These are phyloP conservation scores for Nasonovia ribisnigri DNA, from an alignment of 2,888 invertebrate genomes.

Conservation along the genomic window DNA sequence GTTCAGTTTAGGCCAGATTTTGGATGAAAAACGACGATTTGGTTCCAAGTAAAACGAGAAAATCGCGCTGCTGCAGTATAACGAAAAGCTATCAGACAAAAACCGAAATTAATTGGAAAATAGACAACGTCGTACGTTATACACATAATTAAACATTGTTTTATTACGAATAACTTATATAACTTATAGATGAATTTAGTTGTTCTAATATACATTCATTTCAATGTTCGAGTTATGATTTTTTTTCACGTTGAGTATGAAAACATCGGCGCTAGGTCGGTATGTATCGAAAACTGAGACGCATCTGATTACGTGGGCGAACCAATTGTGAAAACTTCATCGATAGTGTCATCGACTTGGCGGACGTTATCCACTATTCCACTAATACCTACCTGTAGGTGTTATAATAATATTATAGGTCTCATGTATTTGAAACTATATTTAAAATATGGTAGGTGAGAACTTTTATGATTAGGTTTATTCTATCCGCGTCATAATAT, in stretches of 20 bases:
- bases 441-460: too few relatives aligned
- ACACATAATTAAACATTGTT: not conserved
- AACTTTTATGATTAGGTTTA: not conserved
- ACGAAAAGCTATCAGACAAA: not conserved
- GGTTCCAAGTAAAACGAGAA: constrained; percentile 3
- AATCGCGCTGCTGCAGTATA: not conserved
- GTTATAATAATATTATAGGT: not conserved
- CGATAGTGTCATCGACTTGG: not conserved
- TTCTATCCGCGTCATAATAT: not conserved
- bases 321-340: too few relatives aligned
- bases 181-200: not conserved
- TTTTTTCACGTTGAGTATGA: not conserved
- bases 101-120: not conserved
- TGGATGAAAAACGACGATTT: not conserved
- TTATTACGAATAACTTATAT: not conserved
- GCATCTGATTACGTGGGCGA: not conserved
- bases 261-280: not conserved
- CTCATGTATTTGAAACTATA: too few relatives aligned
- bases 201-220: not conserved
- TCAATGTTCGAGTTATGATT: not conserved
- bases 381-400: not conserved
- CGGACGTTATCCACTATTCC: not conserved
- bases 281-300: not conserved
- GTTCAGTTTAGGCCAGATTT: not conserved
- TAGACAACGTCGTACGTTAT: not conserved